These are phyloP conservation scores for Mesocricetus auratus DNA, from an alignment of 2,113 vertebrate species.

Conservation along the genomic window DNA sequence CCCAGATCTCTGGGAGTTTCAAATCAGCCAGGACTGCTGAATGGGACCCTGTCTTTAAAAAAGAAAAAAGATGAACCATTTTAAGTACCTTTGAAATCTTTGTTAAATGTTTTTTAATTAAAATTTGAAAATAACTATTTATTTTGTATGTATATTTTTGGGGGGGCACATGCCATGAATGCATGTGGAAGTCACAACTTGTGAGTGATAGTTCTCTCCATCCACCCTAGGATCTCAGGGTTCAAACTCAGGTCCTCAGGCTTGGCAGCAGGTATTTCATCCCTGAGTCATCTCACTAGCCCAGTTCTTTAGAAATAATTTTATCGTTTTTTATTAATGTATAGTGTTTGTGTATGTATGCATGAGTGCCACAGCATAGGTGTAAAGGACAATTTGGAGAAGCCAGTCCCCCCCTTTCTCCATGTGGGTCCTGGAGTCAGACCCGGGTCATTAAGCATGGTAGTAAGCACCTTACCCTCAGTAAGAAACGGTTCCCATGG, in stretches of 20 bases:
- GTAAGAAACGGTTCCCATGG: not conserved
- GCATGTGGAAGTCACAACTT: not conserved
- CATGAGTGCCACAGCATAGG: not conserved
- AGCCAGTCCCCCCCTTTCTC: too few species aligned
- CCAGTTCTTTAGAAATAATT: not conserved
- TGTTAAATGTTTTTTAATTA: not conserved
- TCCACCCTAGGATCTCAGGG: not conserved
- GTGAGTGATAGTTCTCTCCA: not conserved
- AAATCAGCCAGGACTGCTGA: not conserved
- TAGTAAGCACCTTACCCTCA: not conserved
- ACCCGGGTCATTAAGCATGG: too few species aligned
- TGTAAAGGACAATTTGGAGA: not conserved
- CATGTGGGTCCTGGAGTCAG: not conserved
- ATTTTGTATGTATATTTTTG: not conserved
- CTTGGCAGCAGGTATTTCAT: not conserved
- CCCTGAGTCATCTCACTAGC: not conserved
- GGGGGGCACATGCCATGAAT: not conserved
- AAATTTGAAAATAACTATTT: not conserved
- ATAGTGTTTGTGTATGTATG: not conserved
- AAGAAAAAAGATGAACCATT: not conserved
- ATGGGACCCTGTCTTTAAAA: not conserved
- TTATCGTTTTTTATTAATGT: not conserved
- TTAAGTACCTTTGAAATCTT: slow-evolving; percentile 3
- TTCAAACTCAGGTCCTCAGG: not conserved
- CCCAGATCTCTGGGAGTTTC: not conserved